Evolutionary conservation across 2,888 invertebrate genomes (phyloP), one percentile per base, ranked within the genome.

Genomic region (Phortica magna): DNA sequence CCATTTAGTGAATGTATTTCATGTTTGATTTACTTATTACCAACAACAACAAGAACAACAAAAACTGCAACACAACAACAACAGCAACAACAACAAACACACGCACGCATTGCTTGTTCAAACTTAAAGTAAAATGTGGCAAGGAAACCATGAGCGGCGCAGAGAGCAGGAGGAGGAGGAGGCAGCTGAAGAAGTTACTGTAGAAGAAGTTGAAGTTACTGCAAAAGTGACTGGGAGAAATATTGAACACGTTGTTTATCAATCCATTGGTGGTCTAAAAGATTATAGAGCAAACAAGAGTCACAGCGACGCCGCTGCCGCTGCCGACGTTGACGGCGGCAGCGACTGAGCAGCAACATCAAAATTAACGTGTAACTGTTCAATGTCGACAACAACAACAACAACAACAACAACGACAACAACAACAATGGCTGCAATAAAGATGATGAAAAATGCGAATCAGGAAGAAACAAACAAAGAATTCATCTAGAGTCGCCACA

Each of bases 241-340:
- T 88, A 88, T 88, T 83, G 88, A 84, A 84, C 88, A 84, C 84
- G 87, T 84, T 83, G 84, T 84, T 84, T 88, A 84, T 84, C 84
- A 84, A 84, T 84, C 84, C 84, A 84, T 86, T 84, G 84, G 88
- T 84, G 84, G 84, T 84, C 84, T 85, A 61, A 14, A 22, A 31
- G 22, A 48, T 12, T 9, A 12, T 12, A 48, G 14, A 22, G 82
- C 82, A 80, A 88, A 88, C 48, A 14, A 48, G 4, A 2, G 3
- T 9, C 9, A 48, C 10, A 48, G 7, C 10, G 7, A 48, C 48
- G 10, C 48, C 3, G 14, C 10, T 9, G 6, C 2, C 48, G 48
- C 1, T 5, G 48, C 2, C 48, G 48, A 48, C 48, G 48, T 2
- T 6, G 48, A 48, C 48, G 48, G 5, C 48, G 48, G 7, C 48